Evolutionary conservation across 1,140 invertebrate genomes (phyloP).

Genomic region (Eulimnadia texana): DNA sequence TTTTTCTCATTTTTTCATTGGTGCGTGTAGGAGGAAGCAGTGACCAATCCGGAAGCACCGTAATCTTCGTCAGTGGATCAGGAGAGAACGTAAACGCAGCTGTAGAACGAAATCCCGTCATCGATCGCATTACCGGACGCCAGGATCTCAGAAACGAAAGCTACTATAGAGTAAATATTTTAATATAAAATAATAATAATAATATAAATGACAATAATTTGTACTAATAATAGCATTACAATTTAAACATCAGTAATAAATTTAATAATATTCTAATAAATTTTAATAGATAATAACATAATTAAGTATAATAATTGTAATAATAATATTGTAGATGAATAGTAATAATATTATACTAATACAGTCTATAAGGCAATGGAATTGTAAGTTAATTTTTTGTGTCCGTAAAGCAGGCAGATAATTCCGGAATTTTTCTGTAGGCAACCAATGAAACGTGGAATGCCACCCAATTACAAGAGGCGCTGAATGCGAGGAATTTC

Average conservation of each 20-base stretch:
- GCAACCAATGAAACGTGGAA: conserved; percentile 43
- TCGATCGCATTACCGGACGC: conserved; percentile 63
- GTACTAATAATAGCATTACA: no score
- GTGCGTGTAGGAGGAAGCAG: conserved; percentile 26
- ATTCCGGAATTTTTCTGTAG: conserved; percentile 21
- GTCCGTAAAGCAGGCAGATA: no score
- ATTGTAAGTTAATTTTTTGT: no score
- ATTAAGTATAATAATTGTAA: no score
- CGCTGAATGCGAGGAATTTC: conserved; percentile 24
- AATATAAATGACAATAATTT: no score
- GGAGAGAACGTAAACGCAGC: conserved; percentile 2
- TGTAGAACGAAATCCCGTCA: conserved; percentile 49
- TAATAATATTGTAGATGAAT: no score
- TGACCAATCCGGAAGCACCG: conserved; percentile 43
- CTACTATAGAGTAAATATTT: conserved; percentile 45
- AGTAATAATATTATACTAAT: no score
- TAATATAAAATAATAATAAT: no score
- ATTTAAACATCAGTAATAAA: no score
- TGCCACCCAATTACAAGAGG: conserved; percentile 28
- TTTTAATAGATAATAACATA: no score
- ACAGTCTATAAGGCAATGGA: no score
- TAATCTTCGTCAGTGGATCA: conserved; percentile 33
- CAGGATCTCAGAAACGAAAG: conserved; percentile 59
- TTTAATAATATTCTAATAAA: no score
- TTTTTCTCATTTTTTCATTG: conserved; percentile 21